Evolutionary conservation across 2,797 vertebrate species (phyloP).

Genomic region (Onychomys arenicola): DNA sequence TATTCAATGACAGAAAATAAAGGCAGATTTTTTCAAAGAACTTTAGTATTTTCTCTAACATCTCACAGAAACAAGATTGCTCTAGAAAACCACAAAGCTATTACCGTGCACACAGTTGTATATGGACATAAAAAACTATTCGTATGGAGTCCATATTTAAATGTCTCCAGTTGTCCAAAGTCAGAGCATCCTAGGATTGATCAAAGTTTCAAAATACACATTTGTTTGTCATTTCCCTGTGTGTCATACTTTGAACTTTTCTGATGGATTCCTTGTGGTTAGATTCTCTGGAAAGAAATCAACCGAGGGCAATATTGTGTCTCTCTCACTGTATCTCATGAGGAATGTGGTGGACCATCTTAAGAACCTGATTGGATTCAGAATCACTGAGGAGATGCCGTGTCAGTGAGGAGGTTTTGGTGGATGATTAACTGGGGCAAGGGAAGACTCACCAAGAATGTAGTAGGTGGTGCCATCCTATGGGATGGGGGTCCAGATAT

Average conservation of each 20-base stretch:
- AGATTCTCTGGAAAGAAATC: neutral
- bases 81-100: neutral
- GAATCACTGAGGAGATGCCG: neutral
- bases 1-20: conserved; percentile 27
- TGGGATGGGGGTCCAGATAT: neutral
- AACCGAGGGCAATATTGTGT: neutral
- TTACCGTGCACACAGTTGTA: neutral
- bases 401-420: neutral
- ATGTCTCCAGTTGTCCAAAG: neutral
- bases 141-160: neutral
- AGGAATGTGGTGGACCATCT: neutral
- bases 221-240: neutral
- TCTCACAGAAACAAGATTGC: neutral
- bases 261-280: neutral
- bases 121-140: neutral
- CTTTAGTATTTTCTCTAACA: neutral
- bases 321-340: neutral
- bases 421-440: neutral
- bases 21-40: conserved; percentile 17
- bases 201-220: neutral
- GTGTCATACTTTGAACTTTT: neutral
- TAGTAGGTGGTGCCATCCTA: neutral
- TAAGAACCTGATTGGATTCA: neutral
- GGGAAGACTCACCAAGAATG: neutral
- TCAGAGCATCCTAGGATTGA: neutral